These are phyloP conservation scores for Mustelus asterias DNA, from an alignment of 2,113 vertebrate species.

Conservation along the genomic window DNA sequence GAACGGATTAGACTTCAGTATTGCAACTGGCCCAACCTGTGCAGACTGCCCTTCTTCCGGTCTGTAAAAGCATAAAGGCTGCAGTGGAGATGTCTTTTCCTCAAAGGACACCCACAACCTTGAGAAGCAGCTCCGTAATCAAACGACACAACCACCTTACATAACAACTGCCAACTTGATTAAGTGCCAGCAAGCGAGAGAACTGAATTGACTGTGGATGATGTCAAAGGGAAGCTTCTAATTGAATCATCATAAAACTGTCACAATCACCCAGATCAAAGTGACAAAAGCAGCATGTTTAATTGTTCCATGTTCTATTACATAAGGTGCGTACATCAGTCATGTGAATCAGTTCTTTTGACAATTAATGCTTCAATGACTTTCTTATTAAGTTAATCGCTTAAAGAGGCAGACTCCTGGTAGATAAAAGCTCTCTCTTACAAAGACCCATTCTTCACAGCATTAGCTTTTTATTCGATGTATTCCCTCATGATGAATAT, in stretches of 20 bases:
- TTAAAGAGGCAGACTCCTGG: neutral
- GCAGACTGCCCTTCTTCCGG: neutral
- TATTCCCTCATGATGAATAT: neutral
- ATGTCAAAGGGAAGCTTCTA: slow-evolving; percentile 19
- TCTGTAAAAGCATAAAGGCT: neutral
- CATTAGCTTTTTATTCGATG: neutral
- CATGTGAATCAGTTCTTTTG: slow-evolving; percentile 7
- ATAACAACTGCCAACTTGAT: neutral
- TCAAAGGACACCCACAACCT: neutral
- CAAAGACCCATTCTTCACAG: slow-evolving; percentile 1
- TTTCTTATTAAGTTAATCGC: neutral
- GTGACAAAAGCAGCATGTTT: neutral
- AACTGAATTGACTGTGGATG: neutral
- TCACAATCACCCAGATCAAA: slow-evolving; percentile 29
- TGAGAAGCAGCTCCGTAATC: neutral
- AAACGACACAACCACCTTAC: neutral
- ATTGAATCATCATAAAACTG: slow-evolving; percentile 31
- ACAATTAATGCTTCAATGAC: neutral
- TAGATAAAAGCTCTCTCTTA: neutral
- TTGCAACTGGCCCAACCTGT: neutral
- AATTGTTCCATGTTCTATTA: slow-evolving; percentile 22
- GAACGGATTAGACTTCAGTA: neutral
- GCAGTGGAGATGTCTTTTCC: neutral
- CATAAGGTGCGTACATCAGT: slow-evolving; percentile 12
- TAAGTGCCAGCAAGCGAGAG: neutral